Conservation (phyloP, 2,113 vertebrate species). For the Leucopternis melanops region DNA sequence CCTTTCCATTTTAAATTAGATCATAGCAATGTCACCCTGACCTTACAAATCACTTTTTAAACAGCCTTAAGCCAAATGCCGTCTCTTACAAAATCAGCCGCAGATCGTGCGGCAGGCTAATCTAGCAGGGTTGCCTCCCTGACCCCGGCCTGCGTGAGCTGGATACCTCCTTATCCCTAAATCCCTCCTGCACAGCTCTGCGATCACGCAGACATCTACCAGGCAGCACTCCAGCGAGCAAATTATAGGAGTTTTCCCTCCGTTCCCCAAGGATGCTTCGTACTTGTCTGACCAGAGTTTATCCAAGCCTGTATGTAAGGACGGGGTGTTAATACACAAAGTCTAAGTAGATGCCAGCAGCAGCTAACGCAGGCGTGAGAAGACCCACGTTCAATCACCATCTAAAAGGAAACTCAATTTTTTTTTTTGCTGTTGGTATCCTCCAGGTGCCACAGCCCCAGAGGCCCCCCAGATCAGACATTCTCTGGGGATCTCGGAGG, state of each 20-base stretch:
- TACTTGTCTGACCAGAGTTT: neutral
- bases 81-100: neutral
- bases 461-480: neutral
- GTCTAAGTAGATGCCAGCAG: neutral
- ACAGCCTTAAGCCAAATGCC: neutral
- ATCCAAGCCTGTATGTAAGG: neutral
- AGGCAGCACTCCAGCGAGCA: neutral
- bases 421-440: no score
- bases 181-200: neutral
- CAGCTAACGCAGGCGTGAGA: rapidly evolving
- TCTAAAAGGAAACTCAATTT: neutral
- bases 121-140: neutral
- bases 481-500: neutral
- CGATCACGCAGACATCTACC: rapidly evolving
- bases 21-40: neutral
- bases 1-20: neutral
- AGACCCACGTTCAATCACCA: neutral
- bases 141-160: neutral
- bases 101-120: neutral
- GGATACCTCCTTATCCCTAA: neutral
- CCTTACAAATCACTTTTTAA: neutral
- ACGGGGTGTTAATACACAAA: rapidly evolving
- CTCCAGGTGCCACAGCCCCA: neutral
- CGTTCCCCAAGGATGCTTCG: rapidly evolving
- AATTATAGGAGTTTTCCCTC: neutral